These are phyloP conservation scores for Pharmacophagus antenor DNA, from an alignment of 2,888 invertebrate species.

Conservation along the genomic window DNA sequence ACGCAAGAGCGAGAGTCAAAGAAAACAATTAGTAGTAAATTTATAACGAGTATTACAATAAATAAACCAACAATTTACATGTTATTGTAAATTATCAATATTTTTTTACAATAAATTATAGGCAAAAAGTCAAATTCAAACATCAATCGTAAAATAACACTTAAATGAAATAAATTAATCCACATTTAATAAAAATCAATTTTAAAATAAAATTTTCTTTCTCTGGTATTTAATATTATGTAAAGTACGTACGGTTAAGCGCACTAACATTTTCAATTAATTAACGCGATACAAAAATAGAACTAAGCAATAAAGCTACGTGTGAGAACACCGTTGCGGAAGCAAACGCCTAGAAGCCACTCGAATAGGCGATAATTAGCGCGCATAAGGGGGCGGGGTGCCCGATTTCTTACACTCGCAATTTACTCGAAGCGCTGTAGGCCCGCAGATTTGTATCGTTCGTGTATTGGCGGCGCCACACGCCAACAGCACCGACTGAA, in stretches of 20 bases:
- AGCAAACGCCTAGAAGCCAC: slow-evolving; percentile 35
- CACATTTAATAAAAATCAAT: no score
- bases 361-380: slow-evolving; percentile 38
- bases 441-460: slow-evolving; percentile 73
- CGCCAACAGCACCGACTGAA: slow-evolving; percentile 58
- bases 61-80: no score
- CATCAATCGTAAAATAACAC: no score
- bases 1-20: no score
- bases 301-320: not conserved
- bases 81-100: no score
- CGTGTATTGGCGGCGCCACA: slow-evolving; percentile 64
- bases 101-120: no score
- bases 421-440: slow-evolving; percentile 69
- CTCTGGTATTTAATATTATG: not conserved
- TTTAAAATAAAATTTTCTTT: no score
- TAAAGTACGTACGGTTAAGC: no score
- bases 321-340: not conserved
- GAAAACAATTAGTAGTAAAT: no score
- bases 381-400: slow-evolving; percentile 47
- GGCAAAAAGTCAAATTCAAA: no score
- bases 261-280: not conserved
- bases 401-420: slow-evolving; percentile 65
- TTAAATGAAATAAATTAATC: no score
- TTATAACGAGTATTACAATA: no score
- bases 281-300: not conserved